Percentiles rank a stretch among this genome's conserved stretches.
These are phyloP conservation scores for Scalopus aquaticus DNA, from an alignment of 2,113 vertebrate species.

Conservation along the genomic window DNA sequence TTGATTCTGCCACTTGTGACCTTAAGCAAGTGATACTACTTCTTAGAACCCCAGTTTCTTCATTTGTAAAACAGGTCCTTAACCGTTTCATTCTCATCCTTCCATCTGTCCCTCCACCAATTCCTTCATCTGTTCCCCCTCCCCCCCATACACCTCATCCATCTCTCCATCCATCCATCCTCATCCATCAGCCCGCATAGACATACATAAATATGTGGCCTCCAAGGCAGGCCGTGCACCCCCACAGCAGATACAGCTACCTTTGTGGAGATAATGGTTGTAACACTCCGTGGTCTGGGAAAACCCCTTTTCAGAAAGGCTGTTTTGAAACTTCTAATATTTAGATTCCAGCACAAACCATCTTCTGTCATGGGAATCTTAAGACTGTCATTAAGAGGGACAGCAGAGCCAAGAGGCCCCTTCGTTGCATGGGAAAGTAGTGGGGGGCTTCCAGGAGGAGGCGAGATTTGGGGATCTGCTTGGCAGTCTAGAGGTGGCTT, in stretches of 20 bases:
- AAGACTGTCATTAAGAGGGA: background rate
- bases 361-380: background rate
- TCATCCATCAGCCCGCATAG: background rate
- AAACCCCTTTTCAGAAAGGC: background rate
- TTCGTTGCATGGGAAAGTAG: background rate
- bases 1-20: background rate
- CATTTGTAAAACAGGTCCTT: background rate
- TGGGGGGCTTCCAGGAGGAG: background rate
- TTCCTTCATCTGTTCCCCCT: background rate
- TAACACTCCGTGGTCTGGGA: background rate
- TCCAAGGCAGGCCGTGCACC: background rate
- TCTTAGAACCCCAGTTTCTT: background rate
- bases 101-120: background rate
- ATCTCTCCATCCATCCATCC: background rate
- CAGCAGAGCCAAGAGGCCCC: background rate
- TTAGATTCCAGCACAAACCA: background rate
- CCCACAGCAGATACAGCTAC: background rate
- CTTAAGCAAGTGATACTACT: background rate
- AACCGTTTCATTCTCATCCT: background rate
- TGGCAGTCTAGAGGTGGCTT: background rate
- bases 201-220: background rate
- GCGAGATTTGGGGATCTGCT: background rate
- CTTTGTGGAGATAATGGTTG: background rate
- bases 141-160: too few species aligned
- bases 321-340: background rate